These are phyloP conservation scores for Sinelater perroti DNA, from an alignment of 2,888 invertebrate species.

Conservation along the genomic window DNA sequence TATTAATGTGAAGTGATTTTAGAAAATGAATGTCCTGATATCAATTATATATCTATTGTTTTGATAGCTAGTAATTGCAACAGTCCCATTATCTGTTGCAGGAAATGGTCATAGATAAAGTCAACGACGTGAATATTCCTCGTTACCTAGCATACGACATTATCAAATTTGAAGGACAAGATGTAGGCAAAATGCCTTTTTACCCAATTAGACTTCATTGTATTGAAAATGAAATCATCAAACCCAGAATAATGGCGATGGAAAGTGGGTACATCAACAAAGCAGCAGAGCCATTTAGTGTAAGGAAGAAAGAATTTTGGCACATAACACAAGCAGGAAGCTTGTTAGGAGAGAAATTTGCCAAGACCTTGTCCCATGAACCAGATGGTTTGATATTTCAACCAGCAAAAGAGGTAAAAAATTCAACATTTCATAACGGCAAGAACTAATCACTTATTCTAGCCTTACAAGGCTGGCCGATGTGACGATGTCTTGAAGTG, in stretches of 20 bases:
- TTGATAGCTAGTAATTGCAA: no score
- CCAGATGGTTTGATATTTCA: constrained; percentile 99
- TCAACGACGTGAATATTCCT: constrained; percentile 77
- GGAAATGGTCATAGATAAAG: constrained; percentile 97
- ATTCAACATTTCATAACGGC: not conserved
- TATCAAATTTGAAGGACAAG: constrained; percentile 80
- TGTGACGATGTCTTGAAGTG: constrained; percentile 92
- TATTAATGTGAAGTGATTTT: no score
- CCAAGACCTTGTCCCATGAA: constrained; percentile 86
- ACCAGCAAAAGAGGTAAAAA: constrained; percentile 79
- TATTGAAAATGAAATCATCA: constrained; percentile 78
- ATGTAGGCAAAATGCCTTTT: constrained; percentile 82
- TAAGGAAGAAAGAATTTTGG: constrained; percentile 93
- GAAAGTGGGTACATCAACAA: constrained; percentile 77
- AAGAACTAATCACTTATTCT: constrained; percentile 46
- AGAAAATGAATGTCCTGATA: not conserved
- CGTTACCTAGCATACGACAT: constrained; percentile 96
- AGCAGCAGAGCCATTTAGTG: constrained; percentile 86
- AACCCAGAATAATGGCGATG: constrained; percentile 79
- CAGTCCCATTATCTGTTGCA: constrained; percentile 60
- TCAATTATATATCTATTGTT: not conserved
- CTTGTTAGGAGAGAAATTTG: constrained; percentile 85
- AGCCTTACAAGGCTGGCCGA: constrained; percentile 85
- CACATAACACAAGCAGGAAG: constrained; percentile 75
- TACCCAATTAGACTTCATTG: constrained; percentile 76